These are phyloP conservation scores for Diuraphis noxia DNA, from an alignment of 1,140 invertebrate species.

Conservation along the genomic window DNA sequence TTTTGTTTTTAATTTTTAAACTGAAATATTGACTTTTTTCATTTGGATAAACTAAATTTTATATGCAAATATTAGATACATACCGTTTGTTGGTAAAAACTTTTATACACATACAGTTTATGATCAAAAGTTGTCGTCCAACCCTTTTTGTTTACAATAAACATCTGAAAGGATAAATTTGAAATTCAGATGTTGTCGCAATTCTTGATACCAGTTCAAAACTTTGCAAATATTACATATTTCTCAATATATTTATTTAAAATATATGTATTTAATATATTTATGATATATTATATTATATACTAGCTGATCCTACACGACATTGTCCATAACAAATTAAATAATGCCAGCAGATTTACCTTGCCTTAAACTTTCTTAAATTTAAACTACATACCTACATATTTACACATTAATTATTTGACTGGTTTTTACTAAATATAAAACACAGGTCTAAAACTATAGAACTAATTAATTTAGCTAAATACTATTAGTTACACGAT, in stretches of 20 bases:
- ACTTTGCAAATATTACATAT: slow-evolving; percentile 18
- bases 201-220: background rate
- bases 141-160: slow-evolving; percentile 12
- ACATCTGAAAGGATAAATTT: slow-evolving; percentile 31
- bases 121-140: slow-evolving; percentile 30
- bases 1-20: background rate
- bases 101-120: slow-evolving; percentile 7
- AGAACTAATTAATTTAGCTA: background rate
- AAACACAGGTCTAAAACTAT: too few species aligned
- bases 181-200: background rate
- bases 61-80: background rate
- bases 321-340: too few species aligned
- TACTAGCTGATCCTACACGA: too few species aligned
- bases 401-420: too few species aligned
- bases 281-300: background rate
- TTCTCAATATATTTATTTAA: background rate
- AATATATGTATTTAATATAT: slow-evolving; percentile 1
- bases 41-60: background rate
- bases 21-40: background rate
- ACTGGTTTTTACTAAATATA: too few species aligned
- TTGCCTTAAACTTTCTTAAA: too few species aligned
- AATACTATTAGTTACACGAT: background rate
- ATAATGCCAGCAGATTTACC: too few species aligned
- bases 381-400: too few species aligned
- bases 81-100: slow-evolving; percentile 22